A percentile compares a stretch with the other conserved stretches of the same genome.
Conservation (phyloP, 2,888 invertebrate genomes). For the Hemistola chrysoprasaria region DNA sequence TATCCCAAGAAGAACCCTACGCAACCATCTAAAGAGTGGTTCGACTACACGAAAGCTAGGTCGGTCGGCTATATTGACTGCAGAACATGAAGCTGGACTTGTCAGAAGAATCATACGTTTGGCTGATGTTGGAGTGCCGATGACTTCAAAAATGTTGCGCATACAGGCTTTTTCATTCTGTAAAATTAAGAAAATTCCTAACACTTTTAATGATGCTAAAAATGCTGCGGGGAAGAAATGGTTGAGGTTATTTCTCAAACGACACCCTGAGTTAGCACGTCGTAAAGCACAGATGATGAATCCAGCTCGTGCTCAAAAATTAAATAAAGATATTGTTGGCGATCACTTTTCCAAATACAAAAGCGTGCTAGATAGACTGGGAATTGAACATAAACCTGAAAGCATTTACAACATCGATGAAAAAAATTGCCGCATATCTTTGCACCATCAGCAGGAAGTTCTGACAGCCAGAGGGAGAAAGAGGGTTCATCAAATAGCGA, state of each 20-base stretch:
- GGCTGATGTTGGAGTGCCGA: conserved; percentile 7
- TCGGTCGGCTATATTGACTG: conserved; percentile 9
- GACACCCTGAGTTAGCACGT: no score
- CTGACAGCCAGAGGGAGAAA: conserved; percentile 27
- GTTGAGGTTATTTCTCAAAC: no score
- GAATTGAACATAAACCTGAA: conserved; percentile 14
- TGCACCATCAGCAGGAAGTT: conserved; percentile 25
- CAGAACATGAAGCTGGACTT: conserved; percentile 10
- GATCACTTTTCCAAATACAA: no score
- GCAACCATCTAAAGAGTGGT: conserved; percentile 14
- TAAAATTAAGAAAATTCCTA: no score
- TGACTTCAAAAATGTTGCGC: conserved; percentile 6
- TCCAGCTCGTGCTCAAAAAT: conserved; percentile 21
- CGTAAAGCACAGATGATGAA: no score
- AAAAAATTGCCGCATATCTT: conserved; percentile 21
- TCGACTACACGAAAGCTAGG: conserved; percentile 10
- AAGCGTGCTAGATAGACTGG: no score
- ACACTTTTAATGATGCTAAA: no score
- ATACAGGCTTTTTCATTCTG: conserved; percentile 15
- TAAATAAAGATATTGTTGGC: conserved; percentile 18
- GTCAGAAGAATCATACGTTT: conserved; percentile 9
- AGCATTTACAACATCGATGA: conserved; percentile 26
- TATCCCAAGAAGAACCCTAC: conserved; percentile 16
- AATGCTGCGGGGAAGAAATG: no score
- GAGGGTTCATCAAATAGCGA: conserved; percentile 26